Percentiles rank a stretch among this genome's conserved stretches.
Conservation (phyloP, 2,113 vertebrate genomes). For the Boleophthalmus pectinirostris region DNA sequence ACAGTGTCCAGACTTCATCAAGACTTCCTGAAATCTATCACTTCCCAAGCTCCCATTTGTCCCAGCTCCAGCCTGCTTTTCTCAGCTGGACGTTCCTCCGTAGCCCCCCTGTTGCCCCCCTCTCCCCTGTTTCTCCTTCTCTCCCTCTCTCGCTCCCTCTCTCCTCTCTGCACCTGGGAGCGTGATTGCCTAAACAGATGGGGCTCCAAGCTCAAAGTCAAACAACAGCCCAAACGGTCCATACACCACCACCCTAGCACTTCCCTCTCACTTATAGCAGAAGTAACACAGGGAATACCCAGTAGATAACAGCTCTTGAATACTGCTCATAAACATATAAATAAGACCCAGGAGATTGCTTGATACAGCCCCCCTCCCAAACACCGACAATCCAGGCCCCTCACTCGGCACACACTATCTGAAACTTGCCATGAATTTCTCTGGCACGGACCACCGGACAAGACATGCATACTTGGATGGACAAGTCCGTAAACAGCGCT, state of each 20-base stretch:
- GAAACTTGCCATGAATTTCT: constrained; percentile 50
- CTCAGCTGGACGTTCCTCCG: constrained; percentile 53
- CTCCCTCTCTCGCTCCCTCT: background rate
- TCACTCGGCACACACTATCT: constrained; percentile 46
- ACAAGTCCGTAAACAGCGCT: constrained; percentile 61
- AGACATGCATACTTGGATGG: constrained; percentile 58
- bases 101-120: constrained; percentile 17
- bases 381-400: constrained; percentile 14
- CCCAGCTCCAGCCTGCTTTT: constrained; percentile 34
- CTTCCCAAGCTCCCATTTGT: constrained; percentile 26
- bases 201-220: constrained; percentile 57
- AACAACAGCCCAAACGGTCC: constrained; percentile 63
- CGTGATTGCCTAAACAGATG: constrained; percentile 73
- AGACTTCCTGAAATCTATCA: constrained; percentile 31
- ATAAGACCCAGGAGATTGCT: constrained; percentile 16
- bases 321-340: constrained; percentile 16
- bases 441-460: constrained; percentile 51
- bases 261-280: constrained; percentile 46
- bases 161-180: constrained; percentile 68
- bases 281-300: constrained; percentile 55
- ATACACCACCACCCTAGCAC: constrained; percentile 31
- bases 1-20: background rate
- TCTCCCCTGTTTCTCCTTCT: background rate
- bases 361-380: constrained; percentile 5
- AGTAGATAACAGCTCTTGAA: constrained; percentile 38